Percentiles rank a stretch among this genome's conserved stretches.
Evolutionary conservation across 2,797 vertebrate genomes (phyloP).

Genomic region (Adrianichthys oophorus): DNA sequence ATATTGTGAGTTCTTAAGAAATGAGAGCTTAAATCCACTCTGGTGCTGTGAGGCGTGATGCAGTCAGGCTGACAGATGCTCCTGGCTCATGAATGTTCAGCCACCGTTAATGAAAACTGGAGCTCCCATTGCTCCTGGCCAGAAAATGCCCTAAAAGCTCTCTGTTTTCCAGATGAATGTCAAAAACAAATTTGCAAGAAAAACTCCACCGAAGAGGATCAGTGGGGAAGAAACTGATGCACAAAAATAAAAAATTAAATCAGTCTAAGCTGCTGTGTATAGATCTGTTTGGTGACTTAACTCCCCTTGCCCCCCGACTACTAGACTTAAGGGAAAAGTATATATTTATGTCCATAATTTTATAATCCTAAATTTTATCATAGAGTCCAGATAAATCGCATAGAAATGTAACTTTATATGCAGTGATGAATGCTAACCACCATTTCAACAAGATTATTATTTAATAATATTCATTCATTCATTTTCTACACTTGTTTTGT

Average conservation of each 20-base stretch:
- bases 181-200: conserved; percentile 37
- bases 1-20: conserved; percentile 26
- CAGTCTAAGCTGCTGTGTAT: no score
- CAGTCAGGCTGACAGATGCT: conserved; percentile 50
- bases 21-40: conserved; percentile 28
- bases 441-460: no score
- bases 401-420: no score
- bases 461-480: no score
- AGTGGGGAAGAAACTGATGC: conserved; percentile 7
- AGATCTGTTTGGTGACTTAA: no score
- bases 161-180: conserved; percentile 51
- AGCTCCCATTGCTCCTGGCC: conserved; percentile 54
- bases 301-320: no score
- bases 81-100: conserved; percentile 50
- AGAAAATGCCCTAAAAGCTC: conserved; percentile 31
- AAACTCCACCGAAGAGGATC: conserved; percentile 15
- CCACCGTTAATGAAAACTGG: conserved; percentile 64
- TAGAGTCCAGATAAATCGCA: no score
- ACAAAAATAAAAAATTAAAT: no score
- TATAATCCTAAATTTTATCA: no score
- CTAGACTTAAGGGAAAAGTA: background rate
- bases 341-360: no score
- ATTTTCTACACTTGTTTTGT: no score
- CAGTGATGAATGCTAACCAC: no score
- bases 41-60: conserved; percentile 50